Base-by-base conservation (phyloP, 2,797 vertebrate species). In the Chelonia mydas region DNA sequence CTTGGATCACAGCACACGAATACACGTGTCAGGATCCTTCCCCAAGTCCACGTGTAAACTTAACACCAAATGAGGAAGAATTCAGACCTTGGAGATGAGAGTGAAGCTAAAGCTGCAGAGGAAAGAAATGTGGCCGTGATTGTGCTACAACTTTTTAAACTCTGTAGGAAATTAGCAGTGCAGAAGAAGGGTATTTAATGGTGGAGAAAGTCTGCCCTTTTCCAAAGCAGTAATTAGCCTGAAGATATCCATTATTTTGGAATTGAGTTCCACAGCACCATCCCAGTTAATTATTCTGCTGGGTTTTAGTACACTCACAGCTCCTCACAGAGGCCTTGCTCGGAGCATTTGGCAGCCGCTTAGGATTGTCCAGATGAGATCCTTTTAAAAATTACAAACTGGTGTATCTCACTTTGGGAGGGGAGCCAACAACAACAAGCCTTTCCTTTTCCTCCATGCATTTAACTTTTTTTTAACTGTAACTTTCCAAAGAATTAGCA, bases 301-400 rank as follows among this genome's bases (percentile, higher is more conserved):
- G 5, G 87, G 54, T 90, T 93, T 54, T 93, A 83, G 87, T 95
- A 79, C 85, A 3, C 94, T 91, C 93, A 79, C 94, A 97, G 89
- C 94, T 95, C 92, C 97, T 95, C 95, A 95, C 96, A 97, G 94
- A 89, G 94, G 94, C 94, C 95, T 95, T 95, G 94, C 94, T 94
- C 88, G 1, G 91, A 95, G 96, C 93, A 83, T 88, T 96, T 97
- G 97, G 97, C 97, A 97, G 94, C 93, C 92, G 90, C 95, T 92
- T 97, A 96, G 96, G 94, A 93, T 89, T 94, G 90, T 94, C 95
- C 98, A 98, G 97, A 98, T 98, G 98, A 94, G 94, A 97, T 95
- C 90, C 91, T 96, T 96, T 97, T 94, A 96, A 89, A 95, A 97
- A 94, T 97, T 96, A 95, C 96, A 95, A 95, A 97, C 95, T 94